A percentile compares a stretch with the other conserved stretches of the same genome.
Evolutionary conservation across 2,888 invertebrate species (phyloP).

Genomic region (Cecidostiba fungosa): DNA sequence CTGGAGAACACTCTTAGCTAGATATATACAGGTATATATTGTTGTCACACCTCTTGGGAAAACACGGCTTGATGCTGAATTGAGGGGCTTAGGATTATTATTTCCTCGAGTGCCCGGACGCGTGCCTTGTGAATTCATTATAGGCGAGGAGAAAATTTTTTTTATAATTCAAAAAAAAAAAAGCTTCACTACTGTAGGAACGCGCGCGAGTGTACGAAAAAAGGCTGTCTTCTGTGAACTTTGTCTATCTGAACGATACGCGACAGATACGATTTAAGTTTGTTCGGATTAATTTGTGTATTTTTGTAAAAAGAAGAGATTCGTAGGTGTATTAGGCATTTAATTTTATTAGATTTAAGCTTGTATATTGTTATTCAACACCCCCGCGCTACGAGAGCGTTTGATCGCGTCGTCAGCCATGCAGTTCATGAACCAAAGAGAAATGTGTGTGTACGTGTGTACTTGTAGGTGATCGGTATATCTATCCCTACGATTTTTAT

Average conservation of each 20-base stretch:
- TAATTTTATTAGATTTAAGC: too few relatives aligned
- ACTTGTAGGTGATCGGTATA: neutral
- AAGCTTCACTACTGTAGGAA: too few relatives aligned
- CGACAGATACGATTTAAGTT: neutral
- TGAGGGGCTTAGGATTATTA: neutral
- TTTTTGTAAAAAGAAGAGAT: neutral
- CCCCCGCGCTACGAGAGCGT: neutral
- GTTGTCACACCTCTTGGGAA: neutral
- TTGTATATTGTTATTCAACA: neutral
- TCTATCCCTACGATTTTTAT: neutral
- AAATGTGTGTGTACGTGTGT: neutral
- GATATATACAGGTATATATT: neutral
- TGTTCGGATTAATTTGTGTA: neutral
- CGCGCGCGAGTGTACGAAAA: too few relatives aligned
- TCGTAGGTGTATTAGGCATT: neutral
- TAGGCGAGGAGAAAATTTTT: too few relatives aligned
- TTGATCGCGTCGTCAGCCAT: neutral
- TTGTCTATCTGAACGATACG: too few relatives aligned
- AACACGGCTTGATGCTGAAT: neutral
- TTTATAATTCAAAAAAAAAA: too few relatives aligned
- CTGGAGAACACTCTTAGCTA: too few relatives aligned
- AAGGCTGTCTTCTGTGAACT: too few relatives aligned
- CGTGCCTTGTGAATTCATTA: neutral
- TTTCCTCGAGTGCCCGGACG: neutral
- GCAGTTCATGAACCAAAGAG: constrained; percentile 14